Percentiles rank a stretch among this genome's conserved stretches.
phyloP scores from a whole-genome alignment of 2,113 vertebrate genomes.

The Phrynosoma platyrhinos region DNA sequence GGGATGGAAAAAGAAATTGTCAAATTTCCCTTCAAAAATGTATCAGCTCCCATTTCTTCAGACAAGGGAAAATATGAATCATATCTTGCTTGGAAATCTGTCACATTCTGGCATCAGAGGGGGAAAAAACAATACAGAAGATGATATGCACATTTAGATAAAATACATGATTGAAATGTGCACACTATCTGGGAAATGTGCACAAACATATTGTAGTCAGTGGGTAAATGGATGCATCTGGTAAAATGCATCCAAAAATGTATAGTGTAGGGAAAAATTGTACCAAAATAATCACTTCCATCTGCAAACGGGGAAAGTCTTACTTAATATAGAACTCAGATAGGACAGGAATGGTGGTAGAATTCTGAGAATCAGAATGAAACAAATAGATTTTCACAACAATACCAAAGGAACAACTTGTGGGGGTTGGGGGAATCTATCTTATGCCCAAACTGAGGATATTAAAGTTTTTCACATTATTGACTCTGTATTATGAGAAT shows the following conservation, averaged over 20 bases:
- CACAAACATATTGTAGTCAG: no score
- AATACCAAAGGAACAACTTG: background rate
- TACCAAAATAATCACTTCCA: background rate
- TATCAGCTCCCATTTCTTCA: no score
- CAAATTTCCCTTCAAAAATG: no score
- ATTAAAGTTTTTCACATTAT: background rate
- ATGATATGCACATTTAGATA: no score
- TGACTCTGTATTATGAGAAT: no score
- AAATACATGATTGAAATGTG: no score
- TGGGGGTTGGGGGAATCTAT: background rate
- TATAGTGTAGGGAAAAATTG: background rate
- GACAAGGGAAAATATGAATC: no score
- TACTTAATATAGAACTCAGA: background rate
- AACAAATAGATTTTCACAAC: background rate
- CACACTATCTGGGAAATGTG: no score
- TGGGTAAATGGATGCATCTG: background rate
- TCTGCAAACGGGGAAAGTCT: background rate
- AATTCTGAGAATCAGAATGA: background rate
- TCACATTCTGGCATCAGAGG: no score
- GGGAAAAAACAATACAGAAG: no score
- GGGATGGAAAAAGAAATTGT: no score
- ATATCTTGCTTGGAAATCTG: no score
- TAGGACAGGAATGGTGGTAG: background rate
- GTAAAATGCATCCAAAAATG: background rate
- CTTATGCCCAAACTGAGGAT: background rate